Evolutionary conservation across 2,113 vertebrate species (phyloP).

Genomic region (Myotis lucifugus): DNA sequence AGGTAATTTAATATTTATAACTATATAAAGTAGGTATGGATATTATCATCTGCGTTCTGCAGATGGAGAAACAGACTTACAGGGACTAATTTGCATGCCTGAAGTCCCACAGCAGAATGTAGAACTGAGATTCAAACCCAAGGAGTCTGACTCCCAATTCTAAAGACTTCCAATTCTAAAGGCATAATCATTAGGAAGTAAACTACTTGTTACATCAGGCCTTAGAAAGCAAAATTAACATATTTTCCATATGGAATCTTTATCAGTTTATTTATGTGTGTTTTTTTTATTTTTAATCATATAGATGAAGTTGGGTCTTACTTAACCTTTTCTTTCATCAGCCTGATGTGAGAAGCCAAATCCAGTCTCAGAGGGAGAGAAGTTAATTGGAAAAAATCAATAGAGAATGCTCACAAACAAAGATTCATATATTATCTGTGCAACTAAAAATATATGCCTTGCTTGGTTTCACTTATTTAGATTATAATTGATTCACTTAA

Average conservation of each 20-base stretch:
- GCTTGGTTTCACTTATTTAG: not conserved
- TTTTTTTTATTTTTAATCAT: not conserved
- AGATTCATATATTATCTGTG: not conserved
- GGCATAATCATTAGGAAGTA: not conserved
- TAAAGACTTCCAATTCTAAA: accelerated
- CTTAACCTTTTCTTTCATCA: not conserved
- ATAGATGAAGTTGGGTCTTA: not conserved
- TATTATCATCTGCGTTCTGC: not conserved
- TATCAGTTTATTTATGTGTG: not conserved
- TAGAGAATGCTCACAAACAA: not conserved
- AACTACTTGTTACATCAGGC: too few relatives aligned
- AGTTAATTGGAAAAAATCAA: not conserved
- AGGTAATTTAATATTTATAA: not conserved
- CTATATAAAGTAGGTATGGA: not conserved
- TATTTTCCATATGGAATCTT: not conserved
- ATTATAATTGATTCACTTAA: not conserved
- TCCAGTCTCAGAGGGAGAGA: not conserved
- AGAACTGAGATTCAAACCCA: not conserved
- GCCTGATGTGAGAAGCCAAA: too few relatives aligned
- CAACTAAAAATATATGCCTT: not conserved
- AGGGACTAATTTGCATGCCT: not conserved
- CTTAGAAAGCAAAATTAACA: not conserved
- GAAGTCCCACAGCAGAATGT: not conserved
- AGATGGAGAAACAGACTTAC: not conserved
- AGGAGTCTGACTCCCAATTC: accelerated